phyloP scores from a whole-genome alignment of 2,113 vertebrate genomes.

The Oreochromis aureus region DNA sequence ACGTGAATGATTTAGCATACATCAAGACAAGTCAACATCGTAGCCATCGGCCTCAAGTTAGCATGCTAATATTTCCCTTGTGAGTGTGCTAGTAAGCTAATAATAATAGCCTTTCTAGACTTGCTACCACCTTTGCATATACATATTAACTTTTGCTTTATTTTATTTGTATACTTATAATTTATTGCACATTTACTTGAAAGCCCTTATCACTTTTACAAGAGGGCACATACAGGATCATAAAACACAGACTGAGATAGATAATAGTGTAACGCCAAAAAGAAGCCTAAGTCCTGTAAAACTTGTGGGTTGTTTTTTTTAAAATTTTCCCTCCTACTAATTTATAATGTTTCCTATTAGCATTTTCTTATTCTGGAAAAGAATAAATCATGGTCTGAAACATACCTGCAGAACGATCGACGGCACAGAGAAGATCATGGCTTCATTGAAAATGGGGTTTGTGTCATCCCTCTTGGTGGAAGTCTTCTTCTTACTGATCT shows the following conservation, averaged over 20 bases:
- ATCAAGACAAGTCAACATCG: neutral
- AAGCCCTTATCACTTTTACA: neutral
- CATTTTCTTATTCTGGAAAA: neutral
- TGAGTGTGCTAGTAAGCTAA: neutral
- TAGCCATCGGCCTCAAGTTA: neutral
- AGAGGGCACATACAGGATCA: neutral
- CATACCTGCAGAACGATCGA: slow-evolving; percentile 89
- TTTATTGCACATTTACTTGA: neutral
- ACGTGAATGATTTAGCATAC: neutral
- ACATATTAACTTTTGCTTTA: neutral
- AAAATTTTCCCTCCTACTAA: neutral
- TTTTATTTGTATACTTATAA: neutral
- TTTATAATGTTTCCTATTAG: neutral
- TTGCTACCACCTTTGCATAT: neutral
- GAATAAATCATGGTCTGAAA: neutral
- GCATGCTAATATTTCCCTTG: neutral
- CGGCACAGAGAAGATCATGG: slow-evolving; percentile 98
- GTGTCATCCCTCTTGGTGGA: slow-evolving; percentile 89
- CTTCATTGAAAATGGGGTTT: slow-evolving; percentile 96
- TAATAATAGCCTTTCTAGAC: neutral
- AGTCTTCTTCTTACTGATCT: slow-evolving; percentile 99
- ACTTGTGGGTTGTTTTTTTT: neutral
- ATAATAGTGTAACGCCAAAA: neutral
- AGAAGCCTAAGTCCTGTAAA: neutral
- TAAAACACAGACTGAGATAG: neutral